Evolutionary conservation across 2,888 invertebrate genomes (phyloP).

Genomic region (Eristalinus aeneus): DNA sequence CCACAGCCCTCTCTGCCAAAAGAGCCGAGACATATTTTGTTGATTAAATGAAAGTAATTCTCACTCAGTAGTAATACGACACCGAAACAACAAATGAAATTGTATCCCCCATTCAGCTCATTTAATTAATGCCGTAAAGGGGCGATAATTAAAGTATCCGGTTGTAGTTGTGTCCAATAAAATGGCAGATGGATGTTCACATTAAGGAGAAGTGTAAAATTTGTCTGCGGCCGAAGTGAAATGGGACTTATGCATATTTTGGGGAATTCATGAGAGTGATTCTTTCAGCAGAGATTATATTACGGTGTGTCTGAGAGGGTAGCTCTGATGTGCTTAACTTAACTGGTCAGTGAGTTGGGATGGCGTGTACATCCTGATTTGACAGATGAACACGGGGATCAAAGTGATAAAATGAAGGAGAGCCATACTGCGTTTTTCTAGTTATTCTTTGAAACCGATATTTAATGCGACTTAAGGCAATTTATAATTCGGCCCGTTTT

Average conservation of each 20-base stretch:
- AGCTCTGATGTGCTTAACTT: too few relatives aligned
- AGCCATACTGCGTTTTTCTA: too few relatives aligned
- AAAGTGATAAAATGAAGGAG: too few relatives aligned
- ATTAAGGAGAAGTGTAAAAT: not conserved
- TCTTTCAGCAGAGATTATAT: not conserved
- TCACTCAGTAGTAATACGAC: not conserved
- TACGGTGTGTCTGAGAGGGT: not conserved
- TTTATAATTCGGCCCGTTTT: too few relatives aligned
- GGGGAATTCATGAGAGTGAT: not conserved
- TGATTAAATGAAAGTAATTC: not conserved
- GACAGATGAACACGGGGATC: too few relatives aligned
- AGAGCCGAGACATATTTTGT: not conserved
- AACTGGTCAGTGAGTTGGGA: too few relatives aligned
- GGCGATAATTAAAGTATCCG: not conserved
- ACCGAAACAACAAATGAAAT: not conserved
- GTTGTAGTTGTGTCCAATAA: not conserved
- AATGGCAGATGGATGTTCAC: not conserved
- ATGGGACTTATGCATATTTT: not conserved
- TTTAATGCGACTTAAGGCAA: too few relatives aligned
- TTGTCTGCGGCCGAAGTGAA: not conserved
- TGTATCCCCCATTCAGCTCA: not conserved
- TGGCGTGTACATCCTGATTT: too few relatives aligned
- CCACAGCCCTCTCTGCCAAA: not conserved
- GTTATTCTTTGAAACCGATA: too few relatives aligned
- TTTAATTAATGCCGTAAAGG: not conserved